A percentile compares a stretch with the other conserved stretches of the same genome.
Evolutionary conservation across 2,888 invertebrate genomes (phyloP).

Genomic region (Notodonta ziczac): DNA sequence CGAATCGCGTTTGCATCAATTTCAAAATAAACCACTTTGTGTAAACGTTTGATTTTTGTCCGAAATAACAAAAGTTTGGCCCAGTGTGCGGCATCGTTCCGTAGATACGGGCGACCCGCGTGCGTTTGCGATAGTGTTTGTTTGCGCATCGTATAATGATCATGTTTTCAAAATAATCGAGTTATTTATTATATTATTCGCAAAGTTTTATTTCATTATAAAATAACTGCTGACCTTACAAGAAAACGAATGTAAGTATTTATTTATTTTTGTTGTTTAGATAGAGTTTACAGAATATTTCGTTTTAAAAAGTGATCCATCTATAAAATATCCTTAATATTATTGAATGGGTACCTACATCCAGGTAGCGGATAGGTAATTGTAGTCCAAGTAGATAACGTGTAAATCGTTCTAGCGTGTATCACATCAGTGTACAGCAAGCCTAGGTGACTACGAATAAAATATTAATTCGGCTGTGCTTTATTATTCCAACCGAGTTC

Average conservation of each 20-base stretch:
- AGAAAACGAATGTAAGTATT: conserved; percentile 22
- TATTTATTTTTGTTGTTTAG: background rate
- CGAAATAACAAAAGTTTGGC: conserved; percentile 8
- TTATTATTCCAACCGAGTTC: background rate
- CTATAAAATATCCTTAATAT: background rate
- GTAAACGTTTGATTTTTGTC: conserved; percentile 11
- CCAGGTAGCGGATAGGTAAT: too few relatives aligned
- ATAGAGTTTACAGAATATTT: background rate
- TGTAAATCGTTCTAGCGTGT: background rate
- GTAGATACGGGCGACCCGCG: conserved; percentile 45
- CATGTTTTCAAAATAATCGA: conserved; percentile 48
- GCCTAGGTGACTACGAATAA: background rate
- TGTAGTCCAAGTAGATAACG: too few relatives aligned
- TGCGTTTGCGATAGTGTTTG: conserved; percentile 62
- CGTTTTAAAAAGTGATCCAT: background rate
- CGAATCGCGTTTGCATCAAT: conserved; percentile 41
- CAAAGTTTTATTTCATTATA: conserved; percentile 4
- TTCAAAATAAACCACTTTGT: conserved; percentile 31
- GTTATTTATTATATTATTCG: conserved; percentile 23
- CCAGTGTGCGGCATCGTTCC: conserved; percentile 39
- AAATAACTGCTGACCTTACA: background rate
- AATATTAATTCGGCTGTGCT: background rate
- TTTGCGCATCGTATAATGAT: conserved; percentile 56
- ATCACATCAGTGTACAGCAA: background rate
- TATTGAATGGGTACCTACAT: background rate